Percentiles rank a stretch among this genome's conserved stretches.
Conservation (phyloP, 2,888 invertebrate genomes). For the Serripes groenlandicus region DNA sequence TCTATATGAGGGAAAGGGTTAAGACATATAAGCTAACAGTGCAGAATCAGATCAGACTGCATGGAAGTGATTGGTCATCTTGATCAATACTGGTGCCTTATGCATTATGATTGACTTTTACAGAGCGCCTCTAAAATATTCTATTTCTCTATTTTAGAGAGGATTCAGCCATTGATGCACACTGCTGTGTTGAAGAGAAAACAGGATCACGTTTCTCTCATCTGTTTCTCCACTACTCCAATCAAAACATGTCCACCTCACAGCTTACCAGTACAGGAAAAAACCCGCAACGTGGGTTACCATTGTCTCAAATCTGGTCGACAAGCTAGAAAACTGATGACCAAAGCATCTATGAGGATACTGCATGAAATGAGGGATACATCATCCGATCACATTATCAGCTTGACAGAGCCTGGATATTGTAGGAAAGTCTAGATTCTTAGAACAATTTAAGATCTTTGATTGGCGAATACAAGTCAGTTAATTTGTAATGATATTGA, state of each 20-base stretch:
- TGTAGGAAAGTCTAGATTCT: not conserved
- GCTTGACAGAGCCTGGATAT: not conserved
- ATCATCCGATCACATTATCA: not conserved
- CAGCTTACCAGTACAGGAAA: slow-evolving; percentile 39
- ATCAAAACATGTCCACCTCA: slow-evolving; percentile 60
- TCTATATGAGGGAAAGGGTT: too few species aligned
- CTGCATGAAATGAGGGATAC: not conserved
- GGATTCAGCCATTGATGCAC: slow-evolving; percentile 26
- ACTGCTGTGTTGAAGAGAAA: slow-evolving; percentile 32
- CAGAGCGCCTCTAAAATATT: not conserved
- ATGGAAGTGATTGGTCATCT: not conserved
- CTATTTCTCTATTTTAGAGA: slow-evolving; percentile 30
- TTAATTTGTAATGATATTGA: too few species aligned
- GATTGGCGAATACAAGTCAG: not conserved
- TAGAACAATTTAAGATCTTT: not conserved
- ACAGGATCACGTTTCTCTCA: slow-evolving; percentile 20
- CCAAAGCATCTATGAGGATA: not conserved
- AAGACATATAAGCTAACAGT: not conserved
- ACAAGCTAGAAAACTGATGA: not conserved
- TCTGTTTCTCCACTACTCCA: slow-evolving; percentile 66
- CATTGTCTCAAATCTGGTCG: slow-evolving; percentile 50
- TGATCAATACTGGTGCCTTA: not conserved
- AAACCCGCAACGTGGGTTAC: slow-evolving; percentile 38
- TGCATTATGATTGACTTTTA: too few species aligned
- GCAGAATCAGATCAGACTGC: not conserved